phyloP scores from a whole-genome alignment of 2,113 vertebrate genomes.

The Lethenteron reissneri region DNA sequence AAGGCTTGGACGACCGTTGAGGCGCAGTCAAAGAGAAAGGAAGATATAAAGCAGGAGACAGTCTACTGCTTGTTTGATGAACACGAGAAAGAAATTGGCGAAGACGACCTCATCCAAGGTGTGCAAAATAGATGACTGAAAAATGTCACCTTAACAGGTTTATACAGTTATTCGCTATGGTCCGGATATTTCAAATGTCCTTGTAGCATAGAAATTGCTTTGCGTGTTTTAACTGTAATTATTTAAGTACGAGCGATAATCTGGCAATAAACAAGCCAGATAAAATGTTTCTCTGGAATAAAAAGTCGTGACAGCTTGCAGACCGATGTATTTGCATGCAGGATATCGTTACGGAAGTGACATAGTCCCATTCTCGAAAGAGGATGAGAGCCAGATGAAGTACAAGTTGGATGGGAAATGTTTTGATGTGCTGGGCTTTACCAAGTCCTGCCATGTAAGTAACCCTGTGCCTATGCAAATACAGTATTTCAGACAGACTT shows the following conservation, averaged over 20 bases:
- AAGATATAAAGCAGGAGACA: constrained; percentile 52
- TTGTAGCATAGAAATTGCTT: too few species aligned
- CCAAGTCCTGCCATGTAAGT: constrained; percentile 39
- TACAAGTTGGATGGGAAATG: constrained; percentile 71
- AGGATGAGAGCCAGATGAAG: constrained; percentile 92
- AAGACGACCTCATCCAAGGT: constrained; percentile 75
- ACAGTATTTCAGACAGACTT: too few species aligned
- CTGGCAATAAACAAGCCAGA: too few species aligned
- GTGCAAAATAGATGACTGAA: not conserved
- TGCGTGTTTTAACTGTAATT: too few species aligned
- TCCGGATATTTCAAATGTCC: too few species aligned
- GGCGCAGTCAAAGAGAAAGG: constrained; percentile 38
- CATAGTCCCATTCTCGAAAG: constrained; percentile 82
- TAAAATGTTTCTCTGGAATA: too few species aligned
- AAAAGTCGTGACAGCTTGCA: too few species aligned
- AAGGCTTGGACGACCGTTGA: constrained; percentile 57
- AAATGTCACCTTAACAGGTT: too few species aligned
- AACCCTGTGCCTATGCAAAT: not conserved
- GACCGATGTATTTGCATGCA: constrained; percentile 16
- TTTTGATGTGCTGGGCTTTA: constrained; percentile 71
- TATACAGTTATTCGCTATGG: too few species aligned
- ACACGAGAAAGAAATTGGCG: constrained; percentile 65
- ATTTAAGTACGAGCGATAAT: too few species aligned
- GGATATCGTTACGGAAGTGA: constrained; percentile 85
- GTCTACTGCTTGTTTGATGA: constrained; percentile 78